A percentile compares a stretch with the other conserved stretches of the same genome.
phyloP scores from a whole-genome alignment of 2,113 vertebrate species.

The Gymnarchus niloticus region DNA sequence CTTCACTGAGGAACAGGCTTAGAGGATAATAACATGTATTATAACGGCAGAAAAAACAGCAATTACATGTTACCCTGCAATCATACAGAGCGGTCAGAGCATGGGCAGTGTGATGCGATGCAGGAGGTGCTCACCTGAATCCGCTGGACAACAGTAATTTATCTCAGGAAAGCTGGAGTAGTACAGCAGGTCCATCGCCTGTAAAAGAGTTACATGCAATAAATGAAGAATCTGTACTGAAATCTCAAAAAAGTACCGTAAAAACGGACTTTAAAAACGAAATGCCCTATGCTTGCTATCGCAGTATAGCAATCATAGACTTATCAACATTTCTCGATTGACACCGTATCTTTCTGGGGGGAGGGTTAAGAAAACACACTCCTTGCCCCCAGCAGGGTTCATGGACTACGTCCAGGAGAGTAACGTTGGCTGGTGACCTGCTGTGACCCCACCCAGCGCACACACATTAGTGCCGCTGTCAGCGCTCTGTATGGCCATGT shows the following conservation, averaged over 20 bases:
- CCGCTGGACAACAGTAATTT: conserved; percentile 57
- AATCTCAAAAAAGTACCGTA: too few species aligned
- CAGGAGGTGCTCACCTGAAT: conserved; percentile 53
- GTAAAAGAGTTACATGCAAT: conserved; percentile 29
- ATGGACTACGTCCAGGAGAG: neutral
- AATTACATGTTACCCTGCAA: conserved; percentile 19
- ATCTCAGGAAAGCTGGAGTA: conserved; percentile 64
- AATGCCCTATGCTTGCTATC: neutral
- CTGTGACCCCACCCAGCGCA: neutral
- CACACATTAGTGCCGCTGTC: neutral
- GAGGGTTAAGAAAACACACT: neutral
- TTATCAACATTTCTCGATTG: neutral
- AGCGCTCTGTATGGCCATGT: neutral
- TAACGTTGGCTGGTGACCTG: neutral
- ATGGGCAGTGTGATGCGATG: neutral
- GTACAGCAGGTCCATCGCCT: conserved; percentile 72
- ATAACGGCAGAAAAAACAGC: conserved; percentile 20
- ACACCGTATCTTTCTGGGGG: neutral
- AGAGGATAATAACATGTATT: conserved; percentile 1
- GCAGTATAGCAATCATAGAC: neutral
- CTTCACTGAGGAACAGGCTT: conserved; percentile 11
- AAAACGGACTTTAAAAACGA: too few species aligned
- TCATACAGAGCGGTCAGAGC: neutral
- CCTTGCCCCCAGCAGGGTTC: neutral
- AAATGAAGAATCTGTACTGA: neutral